phyloP scores from a whole-genome alignment of 2,797 vertebrate species.

The Sebastes vulpes region DNA sequence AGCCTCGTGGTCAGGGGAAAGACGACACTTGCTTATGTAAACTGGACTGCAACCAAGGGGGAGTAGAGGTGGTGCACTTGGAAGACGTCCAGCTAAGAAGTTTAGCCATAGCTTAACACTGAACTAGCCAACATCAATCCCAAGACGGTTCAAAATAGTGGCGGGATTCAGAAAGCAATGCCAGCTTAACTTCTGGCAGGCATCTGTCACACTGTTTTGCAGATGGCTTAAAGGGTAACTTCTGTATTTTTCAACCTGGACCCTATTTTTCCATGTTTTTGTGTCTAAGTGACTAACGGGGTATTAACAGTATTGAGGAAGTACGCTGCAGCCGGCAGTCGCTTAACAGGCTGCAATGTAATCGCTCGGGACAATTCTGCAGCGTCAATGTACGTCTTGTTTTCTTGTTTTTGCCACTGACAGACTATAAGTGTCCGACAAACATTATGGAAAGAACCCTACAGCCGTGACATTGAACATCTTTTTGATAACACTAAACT shows the following conservation, averaged over 20 bases:
- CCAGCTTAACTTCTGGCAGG: conserved; percentile 2
- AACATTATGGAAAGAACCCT: neutral
- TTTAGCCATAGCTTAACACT: conserved; percentile 23
- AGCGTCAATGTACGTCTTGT: too few species aligned
- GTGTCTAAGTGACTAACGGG: neutral
- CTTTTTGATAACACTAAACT: too few species aligned
- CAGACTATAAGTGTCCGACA: neutral
- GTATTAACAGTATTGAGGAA: too few species aligned
- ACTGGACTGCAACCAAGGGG: conserved; percentile 28
- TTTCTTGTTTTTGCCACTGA: too few species aligned
- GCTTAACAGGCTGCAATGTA: too few species aligned
- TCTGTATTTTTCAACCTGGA: too few species aligned
- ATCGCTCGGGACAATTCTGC: too few species aligned
- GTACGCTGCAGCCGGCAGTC: too few species aligned
- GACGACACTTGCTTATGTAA: conserved; percentile 67
- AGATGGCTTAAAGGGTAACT: neutral
- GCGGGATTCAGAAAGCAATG: neutral
- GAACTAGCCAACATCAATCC: conserved; percentile 12
- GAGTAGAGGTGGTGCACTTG: conserved; percentile 22
- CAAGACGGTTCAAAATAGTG: neutral
- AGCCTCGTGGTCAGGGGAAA: conserved; percentile 60
- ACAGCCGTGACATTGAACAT: neutral
- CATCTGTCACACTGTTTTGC: neutral
- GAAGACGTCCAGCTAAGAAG: conserved; percentile 29
- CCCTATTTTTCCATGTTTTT: too few species aligned